A percentile compares a stretch with the other conserved stretches of the same genome.
phyloP scores from a whole-genome alignment of 2,888 invertebrate species.

The Calephelis perditalis region DNA sequence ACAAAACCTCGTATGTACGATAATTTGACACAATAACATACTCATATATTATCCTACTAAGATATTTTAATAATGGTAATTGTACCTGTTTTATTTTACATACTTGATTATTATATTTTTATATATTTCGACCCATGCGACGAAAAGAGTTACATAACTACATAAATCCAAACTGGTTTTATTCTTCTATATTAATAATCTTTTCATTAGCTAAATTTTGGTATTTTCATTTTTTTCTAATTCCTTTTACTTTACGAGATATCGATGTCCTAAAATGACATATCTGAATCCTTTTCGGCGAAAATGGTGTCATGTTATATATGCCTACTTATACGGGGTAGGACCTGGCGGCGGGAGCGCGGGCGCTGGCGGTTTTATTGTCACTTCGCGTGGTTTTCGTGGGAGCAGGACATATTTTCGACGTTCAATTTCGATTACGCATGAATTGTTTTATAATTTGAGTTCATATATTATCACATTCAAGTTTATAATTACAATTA shows the following conservation, averaged over 20 bases:
- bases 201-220: not conserved
- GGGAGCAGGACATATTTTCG: not conserved
- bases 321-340: not conserved
- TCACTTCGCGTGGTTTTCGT: not conserved
- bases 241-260: not conserved
- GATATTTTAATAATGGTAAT: too few species aligned
- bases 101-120: too few species aligned
- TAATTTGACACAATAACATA: too few species aligned
- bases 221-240: not conserved
- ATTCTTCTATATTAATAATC: not conserved
- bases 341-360: not conserved
- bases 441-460: too few species aligned
- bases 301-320: not conserved
- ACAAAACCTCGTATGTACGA: too few species aligned
- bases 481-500: too few species aligned
- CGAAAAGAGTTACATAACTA: not conserved
- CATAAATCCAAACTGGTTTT: constrained; percentile 1
- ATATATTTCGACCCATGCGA: constrained; percentile 3
- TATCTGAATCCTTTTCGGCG: not conserved
- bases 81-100: too few species aligned
- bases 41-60: too few species aligned
- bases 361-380: not conserved
- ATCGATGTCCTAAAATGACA: not conserved
- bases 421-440: too few species aligned
- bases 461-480: too few species aligned